These are phyloP conservation scores for Chroicocephalus ridibundus DNA, from an alignment of 2,113 vertebrate species.

Conservation along the genomic window DNA sequence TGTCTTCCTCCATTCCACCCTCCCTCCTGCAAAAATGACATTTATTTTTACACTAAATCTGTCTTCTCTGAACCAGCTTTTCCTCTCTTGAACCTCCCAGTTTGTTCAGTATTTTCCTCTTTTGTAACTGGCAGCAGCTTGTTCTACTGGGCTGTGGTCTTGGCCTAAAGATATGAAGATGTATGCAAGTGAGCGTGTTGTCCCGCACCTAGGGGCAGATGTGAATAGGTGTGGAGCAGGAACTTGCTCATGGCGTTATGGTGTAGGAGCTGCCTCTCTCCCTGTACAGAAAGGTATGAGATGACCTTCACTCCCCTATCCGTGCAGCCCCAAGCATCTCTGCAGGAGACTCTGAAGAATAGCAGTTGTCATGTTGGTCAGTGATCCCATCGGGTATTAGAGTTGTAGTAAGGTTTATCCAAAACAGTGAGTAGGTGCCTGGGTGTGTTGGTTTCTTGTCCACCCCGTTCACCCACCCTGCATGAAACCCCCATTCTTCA, in stretches of 20 bases:
- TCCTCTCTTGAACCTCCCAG: conserved; percentile 71
- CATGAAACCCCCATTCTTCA: conserved; percentile 68
- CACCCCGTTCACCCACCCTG: conserved; percentile 64
- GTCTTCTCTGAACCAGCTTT: conserved; percentile 79
- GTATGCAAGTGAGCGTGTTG: conserved; percentile 36
- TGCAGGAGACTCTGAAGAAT: conserved; percentile 46
- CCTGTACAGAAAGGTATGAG: conserved; percentile 30
- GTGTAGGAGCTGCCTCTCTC: conserved; percentile 49
- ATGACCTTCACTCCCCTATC: conserved; percentile 17
- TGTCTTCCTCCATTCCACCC: conserved; percentile 75
- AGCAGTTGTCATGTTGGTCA: conserved; percentile 61
- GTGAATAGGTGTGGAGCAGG: conserved; percentile 28
- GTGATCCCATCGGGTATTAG: conserved; percentile 65
- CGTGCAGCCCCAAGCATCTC: conserved; percentile 35
- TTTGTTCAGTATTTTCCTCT: conserved; percentile 70
- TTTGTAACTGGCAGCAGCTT: conserved; percentile 73
- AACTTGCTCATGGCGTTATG: neutral
- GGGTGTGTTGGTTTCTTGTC: conserved; percentile 32
- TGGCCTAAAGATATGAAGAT: conserved; percentile 66
- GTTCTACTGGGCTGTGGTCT: conserved; percentile 65
- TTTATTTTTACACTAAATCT: conserved; percentile 89
- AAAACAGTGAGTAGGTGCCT: conserved; percentile 62
- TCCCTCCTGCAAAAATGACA: conserved; percentile 82
- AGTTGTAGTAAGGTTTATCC: conserved; percentile 69
- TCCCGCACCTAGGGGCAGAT: neutral